These are phyloP conservation scores for Rhincodon typus DNA, from an alignment of 2,797 vertebrate genomes.

Conservation along the genomic window DNA sequence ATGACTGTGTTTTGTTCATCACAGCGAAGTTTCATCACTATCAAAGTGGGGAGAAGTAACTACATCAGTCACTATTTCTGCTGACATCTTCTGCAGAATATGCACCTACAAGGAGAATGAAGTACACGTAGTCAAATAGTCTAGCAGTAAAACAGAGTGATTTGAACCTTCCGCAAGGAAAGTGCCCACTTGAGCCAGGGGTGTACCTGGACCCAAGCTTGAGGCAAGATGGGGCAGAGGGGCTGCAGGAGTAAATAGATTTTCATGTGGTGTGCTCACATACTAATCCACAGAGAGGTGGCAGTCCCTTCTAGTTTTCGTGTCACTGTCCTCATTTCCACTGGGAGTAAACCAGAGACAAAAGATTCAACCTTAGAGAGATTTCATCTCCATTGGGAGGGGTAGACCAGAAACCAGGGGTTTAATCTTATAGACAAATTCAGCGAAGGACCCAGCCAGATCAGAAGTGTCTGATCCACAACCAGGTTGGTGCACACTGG, in stretches of 20 bases:
- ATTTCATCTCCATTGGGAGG: background rate
- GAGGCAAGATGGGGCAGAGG: background rate
- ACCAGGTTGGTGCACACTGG: background rate
- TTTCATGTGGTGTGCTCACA: no score
- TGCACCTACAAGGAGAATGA: background rate
- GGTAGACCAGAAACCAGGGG: background rate
- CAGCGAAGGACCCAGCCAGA: background rate
- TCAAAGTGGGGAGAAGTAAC: background rate
- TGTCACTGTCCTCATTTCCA: background rate
- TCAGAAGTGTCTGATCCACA: background rate
- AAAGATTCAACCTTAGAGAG: background rate
- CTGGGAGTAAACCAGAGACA: background rate
- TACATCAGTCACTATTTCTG: background rate
- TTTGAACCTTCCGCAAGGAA: background rate
- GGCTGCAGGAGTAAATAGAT: no score
- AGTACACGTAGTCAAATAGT: background rate
- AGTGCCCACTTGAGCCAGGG: background rate
- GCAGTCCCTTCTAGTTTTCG: background rate
- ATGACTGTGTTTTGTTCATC: background rate
- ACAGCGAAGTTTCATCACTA: background rate
- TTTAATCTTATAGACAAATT: background rate
- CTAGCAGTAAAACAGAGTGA: background rate
- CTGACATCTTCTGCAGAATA: background rate
- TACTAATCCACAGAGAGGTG: background rate
- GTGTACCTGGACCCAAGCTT: background rate